Base-by-base conservation (phyloP, 1,140 invertebrate species). In the Papilio xuthus region DNA sequence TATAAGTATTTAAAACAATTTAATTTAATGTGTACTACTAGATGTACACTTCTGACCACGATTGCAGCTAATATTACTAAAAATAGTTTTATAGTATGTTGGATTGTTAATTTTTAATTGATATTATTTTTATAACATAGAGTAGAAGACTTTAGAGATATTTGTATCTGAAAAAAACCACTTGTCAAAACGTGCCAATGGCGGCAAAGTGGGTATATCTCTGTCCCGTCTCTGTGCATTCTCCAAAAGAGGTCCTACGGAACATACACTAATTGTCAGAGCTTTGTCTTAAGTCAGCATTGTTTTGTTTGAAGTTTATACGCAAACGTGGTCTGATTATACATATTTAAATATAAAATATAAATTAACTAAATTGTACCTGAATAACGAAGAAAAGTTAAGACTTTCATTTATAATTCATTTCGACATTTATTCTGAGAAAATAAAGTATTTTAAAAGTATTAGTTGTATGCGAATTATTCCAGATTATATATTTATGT, bases 251-350 rank as follows among this genome's bases (percentile, higher is more conserved):
- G 56, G 56, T 67, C 60, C 60, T 67, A 28, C 26, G 60, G 26
- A 67, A 67, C 26, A 13, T 28, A 26, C 60, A 28, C 26, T 67
- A 67, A 67, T 67, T 67, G 60, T 67, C 60, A 67, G 23, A 67
- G 60, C 60, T 67, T 67, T 67, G 60, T 67, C 60, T 67, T 67
- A 67, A 67, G 60, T 4, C 28, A 18, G 60, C 60, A 67, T 67
- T 28, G 60, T 67, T 67, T 67, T 67, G 23, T 67, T 67, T 67
- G 60, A 67, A 67, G 60, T 67, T 26, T 67, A 26, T 67, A 67
- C 12, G 13, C 60, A 67, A 67, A 67, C 4, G 26, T 15, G 26
- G 60, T 67, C 26, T 26, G 9, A 26, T 26, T 60, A 60, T 23
- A 60, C 60, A 32, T 28, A 3, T 32, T 67, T 67, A 67, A 67